Percentiles rank a stretch among this genome's conserved stretches.
phyloP scores from a whole-genome alignment of 1,140 invertebrate species.

The Galendromus occidentalis region DNA sequence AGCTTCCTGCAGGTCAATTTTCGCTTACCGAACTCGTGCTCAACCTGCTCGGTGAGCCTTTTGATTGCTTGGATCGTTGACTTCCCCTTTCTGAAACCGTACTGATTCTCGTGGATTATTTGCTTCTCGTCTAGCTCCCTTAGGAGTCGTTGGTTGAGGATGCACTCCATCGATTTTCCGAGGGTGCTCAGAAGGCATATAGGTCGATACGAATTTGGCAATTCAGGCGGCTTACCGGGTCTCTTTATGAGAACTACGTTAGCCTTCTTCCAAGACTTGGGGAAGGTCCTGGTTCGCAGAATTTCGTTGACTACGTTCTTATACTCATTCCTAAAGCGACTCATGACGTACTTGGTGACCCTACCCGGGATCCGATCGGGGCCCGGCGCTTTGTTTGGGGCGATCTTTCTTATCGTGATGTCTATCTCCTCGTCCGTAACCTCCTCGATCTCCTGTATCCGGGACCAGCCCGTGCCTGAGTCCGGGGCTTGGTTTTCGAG shows the following conservation, averaged over 20 bases:
- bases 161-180: neutral
- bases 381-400: neutral
- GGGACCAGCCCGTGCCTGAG: neutral
- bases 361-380: neutral
- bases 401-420: neutral
- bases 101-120: neutral
- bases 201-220: neutral
- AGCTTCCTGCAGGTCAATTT: too few species aligned
- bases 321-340: neutral
- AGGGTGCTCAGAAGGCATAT: neutral
- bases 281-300: neutral
- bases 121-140: neutral
- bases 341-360: neutral
- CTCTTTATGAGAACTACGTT: neutral
- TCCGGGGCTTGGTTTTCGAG: neutral
- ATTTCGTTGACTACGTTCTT: neutral
- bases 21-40: neutral
- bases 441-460: neutral
- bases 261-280: neutral
- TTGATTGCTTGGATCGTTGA: neutral
- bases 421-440: neutral
- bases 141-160: neutral
- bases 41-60: neutral
- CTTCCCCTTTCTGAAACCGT: neutral
- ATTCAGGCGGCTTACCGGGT: neutral